These are phyloP conservation scores for Xenus cinereus DNA, from an alignment of 2,113 vertebrate species.

Conservation along the genomic window DNA sequence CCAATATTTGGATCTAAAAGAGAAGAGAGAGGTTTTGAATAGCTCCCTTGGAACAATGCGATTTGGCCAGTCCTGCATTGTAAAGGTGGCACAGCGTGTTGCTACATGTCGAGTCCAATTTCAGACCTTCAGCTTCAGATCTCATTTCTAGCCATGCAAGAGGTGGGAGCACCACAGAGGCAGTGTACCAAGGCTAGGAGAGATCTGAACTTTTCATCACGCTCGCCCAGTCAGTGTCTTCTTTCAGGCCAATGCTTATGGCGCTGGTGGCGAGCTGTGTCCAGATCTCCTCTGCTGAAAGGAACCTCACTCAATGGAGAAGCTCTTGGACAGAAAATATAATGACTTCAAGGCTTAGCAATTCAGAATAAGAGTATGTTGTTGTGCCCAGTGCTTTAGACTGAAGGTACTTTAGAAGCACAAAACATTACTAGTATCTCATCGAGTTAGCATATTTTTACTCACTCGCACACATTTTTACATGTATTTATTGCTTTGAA, in stretches of 20 bases:
- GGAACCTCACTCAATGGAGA: background rate
- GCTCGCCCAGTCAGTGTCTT: background rate
- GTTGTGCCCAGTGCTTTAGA: background rate
- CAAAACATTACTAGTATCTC: background rate
- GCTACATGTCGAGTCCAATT: background rate
- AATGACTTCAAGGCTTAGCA: conserved; percentile 8
- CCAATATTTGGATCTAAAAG: background rate
- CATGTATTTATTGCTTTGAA: background rate
- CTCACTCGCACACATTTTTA: background rate
- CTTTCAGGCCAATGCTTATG: background rate
- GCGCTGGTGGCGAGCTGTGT: background rate
- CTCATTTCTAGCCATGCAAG: background rate
- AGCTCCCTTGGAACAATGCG: conserved; percentile 5
- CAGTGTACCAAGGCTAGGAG: background rate
- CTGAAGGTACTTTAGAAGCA: background rate
- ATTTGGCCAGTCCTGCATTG: background rate
- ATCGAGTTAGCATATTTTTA: background rate
- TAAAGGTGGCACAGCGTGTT: conserved; percentile 22
- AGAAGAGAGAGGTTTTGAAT: background rate
- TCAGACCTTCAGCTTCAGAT: conserved; percentile 27
- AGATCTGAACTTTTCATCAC: background rate
- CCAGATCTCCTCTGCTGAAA: background rate
- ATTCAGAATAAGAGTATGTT: background rate
- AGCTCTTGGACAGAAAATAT: background rate
- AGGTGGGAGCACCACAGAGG: background rate